Conservation (phyloP, 2,113 vertebrate genomes). For the Mustelus asterias region DNA sequence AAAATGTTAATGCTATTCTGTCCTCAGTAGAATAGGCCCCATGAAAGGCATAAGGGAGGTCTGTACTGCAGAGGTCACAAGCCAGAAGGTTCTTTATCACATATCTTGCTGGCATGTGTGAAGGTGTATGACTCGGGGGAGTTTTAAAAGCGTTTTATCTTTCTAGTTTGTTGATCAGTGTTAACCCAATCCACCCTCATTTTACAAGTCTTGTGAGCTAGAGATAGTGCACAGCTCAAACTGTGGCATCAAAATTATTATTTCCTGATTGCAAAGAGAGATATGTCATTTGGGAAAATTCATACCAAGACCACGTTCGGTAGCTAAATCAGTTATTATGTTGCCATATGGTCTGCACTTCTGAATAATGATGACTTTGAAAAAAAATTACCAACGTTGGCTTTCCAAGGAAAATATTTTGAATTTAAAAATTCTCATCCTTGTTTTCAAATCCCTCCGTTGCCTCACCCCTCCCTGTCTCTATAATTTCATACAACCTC, state of each 20-base stretch:
- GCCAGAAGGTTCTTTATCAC: slow-evolving; percentile 19
- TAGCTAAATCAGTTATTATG: background rate
- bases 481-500: no score
- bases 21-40: background rate
- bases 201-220: background rate
- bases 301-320: background rate
- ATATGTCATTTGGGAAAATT: background rate
- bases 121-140: background rate
- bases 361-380: background rate
- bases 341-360: background rate
- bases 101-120: background rate
- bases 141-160: background rate
- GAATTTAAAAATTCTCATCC: background rate
- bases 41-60: background rate
- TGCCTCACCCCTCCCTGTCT: no score
- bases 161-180: background rate
- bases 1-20: slow-evolving; percentile 33
- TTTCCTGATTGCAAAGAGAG: background rate
- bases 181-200: background rate
- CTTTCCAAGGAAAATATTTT: background rate
- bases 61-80: background rate
- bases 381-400: background rate
- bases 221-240: background rate
- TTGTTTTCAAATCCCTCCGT: background rate
- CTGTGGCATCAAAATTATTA: background rate